phyloP scores from a whole-genome alignment of 37 sponge, comb jelly and placozoan genomes.

The Chondrilla cf. caribensis region DNA sequence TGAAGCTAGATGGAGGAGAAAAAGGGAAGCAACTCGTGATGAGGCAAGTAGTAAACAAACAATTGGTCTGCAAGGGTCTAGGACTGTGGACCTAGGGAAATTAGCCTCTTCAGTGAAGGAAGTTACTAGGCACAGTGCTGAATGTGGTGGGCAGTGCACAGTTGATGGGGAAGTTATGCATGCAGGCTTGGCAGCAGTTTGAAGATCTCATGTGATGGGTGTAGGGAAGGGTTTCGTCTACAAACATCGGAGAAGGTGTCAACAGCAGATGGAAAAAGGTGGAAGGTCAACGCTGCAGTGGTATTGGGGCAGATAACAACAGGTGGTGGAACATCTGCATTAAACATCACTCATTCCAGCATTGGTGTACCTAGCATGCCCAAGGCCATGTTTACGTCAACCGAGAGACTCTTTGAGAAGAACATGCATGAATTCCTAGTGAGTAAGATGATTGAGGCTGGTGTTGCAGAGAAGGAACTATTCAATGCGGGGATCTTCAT shows the following conservation, averaged over 20 bases:
- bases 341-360: slow-evolving; percentile 16
- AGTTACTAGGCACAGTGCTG: slow-evolving; percentile 23
- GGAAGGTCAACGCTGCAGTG: slow-evolving; percentile 42
- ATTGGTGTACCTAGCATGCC: slow-evolving; percentile 46
- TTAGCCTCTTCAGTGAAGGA: neutral
- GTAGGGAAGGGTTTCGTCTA: neutral
- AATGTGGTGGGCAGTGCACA: slow-evolving; percentile 26
- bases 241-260: neutral
- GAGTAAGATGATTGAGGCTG: slow-evolving; percentile 15
- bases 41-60: no score
- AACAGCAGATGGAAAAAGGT: neutral
- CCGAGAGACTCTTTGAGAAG: slow-evolving; percentile 31
- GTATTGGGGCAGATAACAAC: slow-evolving; percentile 58
- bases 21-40: no score
- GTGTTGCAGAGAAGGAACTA: slow-evolving; percentile 18
- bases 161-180: slow-evolving; percentile 19
- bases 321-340: slow-evolving; percentile 36
- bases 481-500: slow-evolving; percentile 28
- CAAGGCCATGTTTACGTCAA: slow-evolving; percentile 16
- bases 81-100: slow-evolving; percentile 21
- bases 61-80: neutral
- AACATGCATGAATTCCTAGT: slow-evolving; percentile 2
- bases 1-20: no score
- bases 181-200: slow-evolving; percentile 26
- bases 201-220: neutral